Conservation (phyloP, 2,113 vertebrate species). For the Heterotilapia buettikoferi region DNA sequence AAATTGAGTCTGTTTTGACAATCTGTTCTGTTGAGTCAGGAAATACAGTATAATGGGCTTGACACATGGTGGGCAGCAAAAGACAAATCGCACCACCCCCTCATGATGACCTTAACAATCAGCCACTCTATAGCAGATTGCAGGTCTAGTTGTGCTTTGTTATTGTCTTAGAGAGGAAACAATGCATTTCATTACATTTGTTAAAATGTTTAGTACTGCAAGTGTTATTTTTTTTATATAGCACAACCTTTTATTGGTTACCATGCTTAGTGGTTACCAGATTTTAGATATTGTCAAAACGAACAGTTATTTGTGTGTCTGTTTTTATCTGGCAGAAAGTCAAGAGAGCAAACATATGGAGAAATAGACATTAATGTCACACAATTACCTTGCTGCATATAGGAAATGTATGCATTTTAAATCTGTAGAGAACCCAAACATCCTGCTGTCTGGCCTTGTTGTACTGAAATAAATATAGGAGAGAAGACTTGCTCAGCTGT, state of each 20-base stretch:
- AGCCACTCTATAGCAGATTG: not conserved
- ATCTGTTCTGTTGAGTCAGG: conserved; percentile 7
- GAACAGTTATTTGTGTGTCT: not conserved
- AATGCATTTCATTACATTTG: not conserved
- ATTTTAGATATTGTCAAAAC: not conserved
- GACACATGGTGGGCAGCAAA: not conserved
- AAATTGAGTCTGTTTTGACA: conserved; percentile 20
- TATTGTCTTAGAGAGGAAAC: not conserved
- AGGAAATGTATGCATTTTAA: not conserved
- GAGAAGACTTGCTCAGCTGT: not conserved
- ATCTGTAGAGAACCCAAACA: not conserved
- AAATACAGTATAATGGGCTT: not conserved
- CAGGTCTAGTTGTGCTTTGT: not conserved
- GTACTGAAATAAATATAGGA: not conserved
- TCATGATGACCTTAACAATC: not conserved
- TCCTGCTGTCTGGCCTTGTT: not conserved
- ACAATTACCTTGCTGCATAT: not conserved
- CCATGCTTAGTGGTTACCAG: not conserved
- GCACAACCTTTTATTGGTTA: not conserved
- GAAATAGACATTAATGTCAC: not conserved
- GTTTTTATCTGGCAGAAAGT: not conserved
- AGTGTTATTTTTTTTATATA: not conserved
- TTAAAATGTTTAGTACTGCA: not conserved
- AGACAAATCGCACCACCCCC: not conserved
- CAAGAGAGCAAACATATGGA: not conserved